Evolutionary conservation across 1,140 invertebrate species (phyloP).

Genomic region (Hesperophylax magnus): DNA sequence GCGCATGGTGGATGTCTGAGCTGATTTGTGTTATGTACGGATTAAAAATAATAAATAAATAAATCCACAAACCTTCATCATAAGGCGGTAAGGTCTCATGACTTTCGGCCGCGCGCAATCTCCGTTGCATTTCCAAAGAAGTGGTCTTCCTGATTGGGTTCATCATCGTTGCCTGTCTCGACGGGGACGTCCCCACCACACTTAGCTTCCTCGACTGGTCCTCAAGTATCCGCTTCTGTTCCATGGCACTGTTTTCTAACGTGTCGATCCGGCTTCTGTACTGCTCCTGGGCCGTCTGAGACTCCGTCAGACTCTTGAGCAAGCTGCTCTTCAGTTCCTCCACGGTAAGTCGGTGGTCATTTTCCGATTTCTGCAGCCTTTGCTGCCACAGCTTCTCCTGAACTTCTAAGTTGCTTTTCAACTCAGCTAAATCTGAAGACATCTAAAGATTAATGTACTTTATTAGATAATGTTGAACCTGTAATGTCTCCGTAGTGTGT

Average conservation of each 20-base stretch:
- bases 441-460: slow-evolving; percentile 55
- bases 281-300: slow-evolving; percentile 60
- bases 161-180: neutral
- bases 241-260: slow-evolving; percentile 61
- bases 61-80: slow-evolving; percentile 35
- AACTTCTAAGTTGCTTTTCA: slow-evolving; percentile 62
- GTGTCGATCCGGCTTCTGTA: slow-evolving; percentile 63
- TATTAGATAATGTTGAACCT: no score
- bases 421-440: slow-evolving; percentile 62
- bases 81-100: slow-evolving; percentile 53
- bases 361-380: slow-evolving; percentile 65
- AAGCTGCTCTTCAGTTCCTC: slow-evolving; percentile 64
- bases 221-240: slow-evolving; percentile 61
- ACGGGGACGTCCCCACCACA: neutral
- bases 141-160: neutral
- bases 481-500: no score
- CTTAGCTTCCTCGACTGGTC: slow-evolving; percentile 59
- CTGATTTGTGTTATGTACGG: no score
- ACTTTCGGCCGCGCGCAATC: slow-evolving; percentile 33
- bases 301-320: slow-evolving; percentile 30
- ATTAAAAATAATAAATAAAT: no score
- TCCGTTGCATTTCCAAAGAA: slow-evolving; percentile 15
- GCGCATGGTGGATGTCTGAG: no score
- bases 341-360: slow-evolving; percentile 63
- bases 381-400: slow-evolving; percentile 67